phyloP scores from a whole-genome alignment of 2,797 vertebrate species.

The Allobates femoralis region DNA sequence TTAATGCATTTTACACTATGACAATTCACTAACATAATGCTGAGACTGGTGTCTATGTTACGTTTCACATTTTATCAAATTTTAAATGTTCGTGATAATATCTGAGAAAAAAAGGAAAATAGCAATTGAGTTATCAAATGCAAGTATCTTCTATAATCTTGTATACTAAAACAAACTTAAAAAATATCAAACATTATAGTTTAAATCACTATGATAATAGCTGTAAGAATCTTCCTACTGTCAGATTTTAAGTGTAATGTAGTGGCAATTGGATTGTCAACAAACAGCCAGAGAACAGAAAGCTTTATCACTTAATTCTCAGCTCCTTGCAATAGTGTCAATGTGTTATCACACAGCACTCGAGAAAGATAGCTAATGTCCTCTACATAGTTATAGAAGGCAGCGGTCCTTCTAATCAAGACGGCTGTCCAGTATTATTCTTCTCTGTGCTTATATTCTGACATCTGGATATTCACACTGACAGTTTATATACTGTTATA shows the following conservation, averaged over 20 bases:
- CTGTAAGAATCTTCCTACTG: not conserved
- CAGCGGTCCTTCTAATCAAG: slow-evolving; percentile 5
- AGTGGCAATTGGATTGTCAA: slow-evolving; percentile 24
- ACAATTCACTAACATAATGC: no score
- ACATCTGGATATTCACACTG: slow-evolving; percentile 35
- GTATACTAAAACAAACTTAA: not conserved
- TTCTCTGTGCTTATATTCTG: not conserved
- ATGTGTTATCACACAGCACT: slow-evolving; percentile 31
- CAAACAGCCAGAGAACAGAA: slow-evolving; percentile 26
- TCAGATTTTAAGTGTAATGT: slow-evolving; percentile 4
- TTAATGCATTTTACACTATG: not conserved
- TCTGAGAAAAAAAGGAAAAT: not conserved
- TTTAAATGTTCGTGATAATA: not conserved
- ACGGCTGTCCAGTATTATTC: slow-evolving; percentile 11
- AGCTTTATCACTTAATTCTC: slow-evolving; percentile 44
- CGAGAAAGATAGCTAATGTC: slow-evolving; percentile 14
- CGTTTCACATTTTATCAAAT: not conserved
- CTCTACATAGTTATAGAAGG: slow-evolving; percentile 15
- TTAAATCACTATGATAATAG: not conserved
- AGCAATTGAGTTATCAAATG: not conserved
- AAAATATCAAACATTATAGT: not conserved
- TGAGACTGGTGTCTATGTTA: not conserved
- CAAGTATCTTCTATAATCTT: not conserved
- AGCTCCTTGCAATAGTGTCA: slow-evolving; percentile 39
- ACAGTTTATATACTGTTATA: slow-evolving; percentile 10